Evolutionary conservation across 2,797 vertebrate species (phyloP).

Genomic region (Coracias cyanogaster): DNA sequence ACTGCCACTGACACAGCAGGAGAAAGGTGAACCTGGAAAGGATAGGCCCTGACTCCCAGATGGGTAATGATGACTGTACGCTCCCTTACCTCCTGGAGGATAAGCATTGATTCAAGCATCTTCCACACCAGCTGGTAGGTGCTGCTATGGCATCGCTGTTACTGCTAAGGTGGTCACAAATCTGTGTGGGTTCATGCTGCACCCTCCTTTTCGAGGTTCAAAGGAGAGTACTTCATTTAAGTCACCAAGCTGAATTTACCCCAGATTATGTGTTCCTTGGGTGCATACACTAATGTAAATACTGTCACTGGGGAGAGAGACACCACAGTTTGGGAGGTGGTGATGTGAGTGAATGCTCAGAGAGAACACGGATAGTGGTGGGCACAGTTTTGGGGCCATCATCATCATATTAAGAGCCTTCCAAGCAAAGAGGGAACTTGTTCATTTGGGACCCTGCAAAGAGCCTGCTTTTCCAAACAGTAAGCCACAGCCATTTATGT

Average conservation of each 20-base stretch:
- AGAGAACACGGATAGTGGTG: not conserved
- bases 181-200: not conserved
- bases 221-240: not conserved
- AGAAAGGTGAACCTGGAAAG: not conserved
- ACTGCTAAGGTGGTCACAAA: not conserved
- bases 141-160: not conserved
- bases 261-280: not conserved
- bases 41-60: fast-evolving
- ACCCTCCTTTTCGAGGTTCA: not conserved
- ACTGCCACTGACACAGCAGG: not conserved
- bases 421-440: not conserved
- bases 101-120: not conserved
- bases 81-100: not conserved
- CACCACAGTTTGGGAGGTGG: fast-evolving
- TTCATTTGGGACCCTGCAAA: not conserved
- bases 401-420: not conserved
- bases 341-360: not conserved
- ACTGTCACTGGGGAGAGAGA: not conserved
- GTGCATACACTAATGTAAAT: not conserved
- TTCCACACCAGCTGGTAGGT: not conserved
- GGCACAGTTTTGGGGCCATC: not conserved
- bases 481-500: not conserved
- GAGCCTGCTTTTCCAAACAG: not conserved
- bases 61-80: fast-evolving
- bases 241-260: not conserved